These are phyloP conservation scores for Formica selysi DNA, from an alignment of 1,140 invertebrate genomes.

Conservation along the genomic window DNA sequence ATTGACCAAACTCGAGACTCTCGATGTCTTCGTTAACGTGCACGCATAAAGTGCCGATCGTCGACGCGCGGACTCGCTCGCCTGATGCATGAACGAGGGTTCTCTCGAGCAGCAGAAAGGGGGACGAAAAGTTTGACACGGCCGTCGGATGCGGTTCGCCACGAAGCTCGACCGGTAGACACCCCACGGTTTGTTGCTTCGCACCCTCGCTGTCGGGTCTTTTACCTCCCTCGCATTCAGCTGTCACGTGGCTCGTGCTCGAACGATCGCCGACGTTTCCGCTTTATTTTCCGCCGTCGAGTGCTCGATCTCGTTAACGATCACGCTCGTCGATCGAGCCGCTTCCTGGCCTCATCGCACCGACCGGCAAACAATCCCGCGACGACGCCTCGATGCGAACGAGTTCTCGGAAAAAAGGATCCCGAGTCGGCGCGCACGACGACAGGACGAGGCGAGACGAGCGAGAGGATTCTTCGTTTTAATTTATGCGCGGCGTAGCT, in stretches of 20 bases:
- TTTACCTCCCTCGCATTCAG: slow-evolving; percentile 70
- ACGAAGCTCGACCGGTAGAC: slow-evolving; percentile 75
- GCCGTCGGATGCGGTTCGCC: slow-evolving; percentile 84
- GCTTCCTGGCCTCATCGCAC: not conserved
- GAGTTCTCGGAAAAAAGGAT: slow-evolving; percentile 75
- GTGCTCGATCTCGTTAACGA: slow-evolving; percentile 41
- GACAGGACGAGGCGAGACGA: slow-evolving; percentile 45
- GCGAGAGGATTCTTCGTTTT: slow-evolving; percentile 78
- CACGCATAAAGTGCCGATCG: slow-evolving; percentile 8
- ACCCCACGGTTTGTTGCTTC: slow-evolving; percentile 81
- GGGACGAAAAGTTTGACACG: slow-evolving; percentile 72
- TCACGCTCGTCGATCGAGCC: slow-evolving; percentile 23
- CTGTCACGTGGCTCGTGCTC: slow-evolving; percentile 74
- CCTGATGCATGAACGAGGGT: slow-evolving; percentile 41
- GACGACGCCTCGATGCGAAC: slow-evolving; percentile 25
- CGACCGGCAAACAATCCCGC: slow-evolving; percentile 28
- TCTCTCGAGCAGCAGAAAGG: slow-evolving; percentile 14
- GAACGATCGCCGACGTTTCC: slow-evolving; percentile 52
- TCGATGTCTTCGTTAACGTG: slow-evolving; percentile 35
- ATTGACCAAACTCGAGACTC: not conserved
- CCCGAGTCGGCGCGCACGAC: slow-evolving; percentile 18
- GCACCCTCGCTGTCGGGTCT: slow-evolving; percentile 81
- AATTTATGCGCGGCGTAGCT: slow-evolving; percentile 84
- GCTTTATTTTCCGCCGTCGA: slow-evolving; percentile 38
- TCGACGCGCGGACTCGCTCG: not conserved